phyloP scores from a whole-genome alignment of 2,113 vertebrate species.

The Grantiella picta region DNA sequence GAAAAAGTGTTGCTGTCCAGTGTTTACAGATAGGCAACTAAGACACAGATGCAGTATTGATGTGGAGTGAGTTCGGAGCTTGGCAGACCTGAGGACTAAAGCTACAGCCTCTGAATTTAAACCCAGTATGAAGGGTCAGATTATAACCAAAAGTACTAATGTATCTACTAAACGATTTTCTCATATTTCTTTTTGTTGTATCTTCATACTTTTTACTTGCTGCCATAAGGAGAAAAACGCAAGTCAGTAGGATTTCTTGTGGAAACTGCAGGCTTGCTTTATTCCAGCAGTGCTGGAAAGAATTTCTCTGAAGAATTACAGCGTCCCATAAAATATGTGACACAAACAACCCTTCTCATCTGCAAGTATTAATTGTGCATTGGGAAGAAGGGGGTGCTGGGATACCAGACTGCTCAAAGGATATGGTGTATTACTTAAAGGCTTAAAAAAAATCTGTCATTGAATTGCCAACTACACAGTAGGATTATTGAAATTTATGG shows the following conservation, averaged over 20 bases:
- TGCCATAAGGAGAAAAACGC: neutral
- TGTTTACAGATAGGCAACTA: neutral
- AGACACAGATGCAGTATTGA: neutral
- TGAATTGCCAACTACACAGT: neutral
- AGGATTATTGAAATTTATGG: constrained; percentile 6
- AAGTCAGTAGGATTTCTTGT: neutral
- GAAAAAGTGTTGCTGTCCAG: neutral
- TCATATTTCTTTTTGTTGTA: neutral
- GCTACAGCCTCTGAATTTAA: neutral
- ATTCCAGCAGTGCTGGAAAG: neutral
- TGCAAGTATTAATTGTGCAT: neutral
- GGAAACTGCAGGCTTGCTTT: neutral
- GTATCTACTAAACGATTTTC: neutral
- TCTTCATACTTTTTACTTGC: neutral
- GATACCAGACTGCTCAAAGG: neutral
- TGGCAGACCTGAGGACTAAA: neutral
- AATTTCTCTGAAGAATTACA: neutral
- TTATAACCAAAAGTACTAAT: neutral
- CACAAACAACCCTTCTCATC: neutral
- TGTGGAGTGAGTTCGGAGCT: neutral
- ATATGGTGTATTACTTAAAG: neutral
- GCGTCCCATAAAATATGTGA: neutral
- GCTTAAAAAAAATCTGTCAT: neutral
- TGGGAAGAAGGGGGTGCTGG: neutral
- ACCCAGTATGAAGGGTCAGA: neutral